A percentile compares a stretch with the other conserved stretches of the same genome.
Evolutionary conservation across 1,140 invertebrate genomes (phyloP).

Genomic region (Druon quercuslanigerum): DNA sequence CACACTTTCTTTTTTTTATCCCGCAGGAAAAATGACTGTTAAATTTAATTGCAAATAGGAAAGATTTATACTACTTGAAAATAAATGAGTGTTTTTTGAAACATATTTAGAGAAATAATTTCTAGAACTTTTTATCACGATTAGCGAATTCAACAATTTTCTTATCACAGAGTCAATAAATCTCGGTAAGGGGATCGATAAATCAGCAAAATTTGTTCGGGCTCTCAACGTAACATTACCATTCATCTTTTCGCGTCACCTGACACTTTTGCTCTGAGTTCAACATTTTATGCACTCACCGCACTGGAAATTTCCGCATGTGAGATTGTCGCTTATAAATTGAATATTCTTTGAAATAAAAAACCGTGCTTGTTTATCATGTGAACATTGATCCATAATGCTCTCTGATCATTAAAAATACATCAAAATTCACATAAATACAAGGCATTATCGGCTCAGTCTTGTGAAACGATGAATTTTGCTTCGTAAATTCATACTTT

Average conservation of each 20-base stretch:
- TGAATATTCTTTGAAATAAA: neutral
- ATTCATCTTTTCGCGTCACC: slow-evolving; percentile 15
- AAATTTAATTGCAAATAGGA: too few species aligned
- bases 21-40: too few species aligned
- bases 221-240: slow-evolving; percentile 6
- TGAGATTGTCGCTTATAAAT: slow-evolving; percentile 11
- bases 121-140: neutral
- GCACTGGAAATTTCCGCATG: slow-evolving; percentile 3
- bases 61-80: too few species aligned
- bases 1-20: too few species aligned
- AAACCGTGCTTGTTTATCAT: neutral
- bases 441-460: neutral
- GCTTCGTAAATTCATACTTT: neutral
- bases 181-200: slow-evolving; percentile 4
- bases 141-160: slow-evolving; percentile 4
- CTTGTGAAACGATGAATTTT: neutral
- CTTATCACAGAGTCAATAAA: slow-evolving; percentile 3
- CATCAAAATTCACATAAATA: slow-evolving; percentile 11
- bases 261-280: slow-evolving; percentile 19
- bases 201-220: slow-evolving; percentile 4
- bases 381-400: neutral
- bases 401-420: neutral
- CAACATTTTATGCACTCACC: slow-evolving; percentile 6
- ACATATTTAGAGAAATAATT: too few species aligned
- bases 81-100: too few species aligned